Evolutionary conservation across 2,113 vertebrate species (phyloP).

Genomic region (Phylloscopus whistleri): DNA sequence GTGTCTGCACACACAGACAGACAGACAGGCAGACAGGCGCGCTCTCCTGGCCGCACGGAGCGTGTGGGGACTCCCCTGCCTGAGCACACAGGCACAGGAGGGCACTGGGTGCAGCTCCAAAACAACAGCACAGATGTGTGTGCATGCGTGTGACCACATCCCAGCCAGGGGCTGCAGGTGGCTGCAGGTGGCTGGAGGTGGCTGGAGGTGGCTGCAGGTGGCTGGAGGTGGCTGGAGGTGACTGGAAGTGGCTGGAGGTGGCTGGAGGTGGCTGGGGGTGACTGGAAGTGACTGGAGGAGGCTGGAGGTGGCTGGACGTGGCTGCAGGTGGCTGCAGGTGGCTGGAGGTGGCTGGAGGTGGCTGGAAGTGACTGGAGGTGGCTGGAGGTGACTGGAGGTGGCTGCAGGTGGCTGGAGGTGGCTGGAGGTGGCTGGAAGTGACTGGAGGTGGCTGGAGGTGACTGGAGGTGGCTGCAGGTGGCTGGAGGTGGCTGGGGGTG

Average conservation of each 20-base stretch:
- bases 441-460: not conserved
- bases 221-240: not conserved
- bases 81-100: not conserved
- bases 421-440: not conserved
- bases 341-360: not conserved
- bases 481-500: not conserved
- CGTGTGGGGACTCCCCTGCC: not conserved
- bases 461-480: not conserved
- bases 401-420: not conserved
- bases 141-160: not conserved
- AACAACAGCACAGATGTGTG: fast-evolving
- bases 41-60: not conserved
- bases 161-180: too few species aligned
- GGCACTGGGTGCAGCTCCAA: not conserved
- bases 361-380: not conserved
- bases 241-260: not conserved
- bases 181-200: not conserved
- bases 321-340: too few species aligned
- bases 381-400: not conserved
- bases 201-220: too few species aligned
- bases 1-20: not conserved
- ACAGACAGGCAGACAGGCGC: not conserved
- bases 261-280: not conserved
- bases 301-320: not conserved
- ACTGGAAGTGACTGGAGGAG: too few species aligned